Conservation (phyloP, 37 sponge, comb jelly and placozoan species). For the Eunapius fragilis region DNA sequence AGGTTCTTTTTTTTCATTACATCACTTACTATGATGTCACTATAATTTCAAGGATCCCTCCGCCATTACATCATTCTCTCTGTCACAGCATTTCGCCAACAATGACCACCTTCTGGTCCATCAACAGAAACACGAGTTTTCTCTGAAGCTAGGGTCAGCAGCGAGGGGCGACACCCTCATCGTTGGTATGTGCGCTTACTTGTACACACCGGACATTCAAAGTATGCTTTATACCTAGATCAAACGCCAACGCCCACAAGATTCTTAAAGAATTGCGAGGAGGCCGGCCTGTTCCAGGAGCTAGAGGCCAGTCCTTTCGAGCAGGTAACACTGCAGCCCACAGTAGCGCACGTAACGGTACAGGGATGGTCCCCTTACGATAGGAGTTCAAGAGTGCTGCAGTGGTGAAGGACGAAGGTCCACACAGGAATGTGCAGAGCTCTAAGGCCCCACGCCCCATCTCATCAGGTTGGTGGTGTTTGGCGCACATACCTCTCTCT, state of each 20-base stretch:
- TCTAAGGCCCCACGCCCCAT: background rate
- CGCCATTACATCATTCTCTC: constrained; percentile 40
- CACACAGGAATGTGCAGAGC: background rate
- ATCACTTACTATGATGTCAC: constrained; percentile 19
- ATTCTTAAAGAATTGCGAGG: constrained; percentile 79
- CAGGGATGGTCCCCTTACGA: background rate
- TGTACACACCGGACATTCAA: background rate
- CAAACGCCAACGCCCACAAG: constrained; percentile 95
- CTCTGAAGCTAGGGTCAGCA: constrained; percentile 59
- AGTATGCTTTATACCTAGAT: constrained; percentile 32
- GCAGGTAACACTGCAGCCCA: constrained; percentile 26
- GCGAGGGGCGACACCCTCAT: constrained; percentile 7
- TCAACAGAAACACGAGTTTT: constrained; percentile 75
- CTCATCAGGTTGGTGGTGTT: background rate
- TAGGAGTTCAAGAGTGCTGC: constrained; percentile 33
- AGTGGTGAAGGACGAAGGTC: background rate
- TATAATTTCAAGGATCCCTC: constrained; percentile 14
- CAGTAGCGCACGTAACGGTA: background rate
- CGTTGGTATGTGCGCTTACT: constrained; percentile 30
- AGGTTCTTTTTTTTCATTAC: constrained; percentile 15
- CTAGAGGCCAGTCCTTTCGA: constrained; percentile 88
- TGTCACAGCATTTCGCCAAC: constrained; percentile 73
- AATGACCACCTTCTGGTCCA: constrained; percentile 77
- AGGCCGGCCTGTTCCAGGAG: constrained; percentile 83
- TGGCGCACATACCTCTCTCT: too few relatives aligned